These are phyloP conservation scores for Rhinichthys klamathensis DNA, from an alignment of 2,113 vertebrate species.

Conservation along the genomic window DNA sequence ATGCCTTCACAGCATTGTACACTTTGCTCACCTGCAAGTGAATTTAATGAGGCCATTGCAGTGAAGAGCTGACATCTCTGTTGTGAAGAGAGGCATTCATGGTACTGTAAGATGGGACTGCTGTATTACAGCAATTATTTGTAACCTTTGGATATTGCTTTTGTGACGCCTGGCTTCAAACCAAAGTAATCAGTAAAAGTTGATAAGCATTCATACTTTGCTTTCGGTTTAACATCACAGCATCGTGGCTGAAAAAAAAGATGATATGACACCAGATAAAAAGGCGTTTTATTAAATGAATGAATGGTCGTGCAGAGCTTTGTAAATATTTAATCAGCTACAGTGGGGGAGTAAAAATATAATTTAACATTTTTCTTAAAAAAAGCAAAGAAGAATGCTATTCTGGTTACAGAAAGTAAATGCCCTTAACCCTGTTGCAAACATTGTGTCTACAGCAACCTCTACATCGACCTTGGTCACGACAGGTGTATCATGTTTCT, in stretches of 20 bases:
- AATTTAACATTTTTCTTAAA: neutral
- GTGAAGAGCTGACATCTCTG: slow-evolving; percentile 27
- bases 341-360: neutral
- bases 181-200: slow-evolving; percentile 16
- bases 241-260: neutral
- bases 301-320: neutral
- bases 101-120: slow-evolving; percentile 13
- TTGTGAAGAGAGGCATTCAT: slow-evolving; percentile 1
- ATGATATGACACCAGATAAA: neutral
- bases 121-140: slow-evolving; percentile 23
- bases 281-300: neutral
- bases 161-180: slow-evolving; percentile 3
- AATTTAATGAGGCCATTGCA: slow-evolving; percentile 39
- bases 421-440: neutral
- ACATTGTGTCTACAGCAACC: neutral
- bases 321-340: slow-evolving; percentile 18
- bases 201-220: slow-evolving; percentile 7
- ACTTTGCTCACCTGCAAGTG: slow-evolving; percentile 27
- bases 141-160: slow-evolving; percentile 27
- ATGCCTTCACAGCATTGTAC: slow-evolving; percentile 16
- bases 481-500: slow-evolving; percentile 33
- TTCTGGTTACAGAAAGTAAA: slow-evolving; percentile 4
- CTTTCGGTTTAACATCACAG: slow-evolving; percentile 12
- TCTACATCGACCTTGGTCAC: slow-evolving; percentile 35
- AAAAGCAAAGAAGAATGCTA: neutral